phyloP scores from a whole-genome alignment of 2,888 invertebrate genomes.

The Acanthosepion pharaonis region DNA sequence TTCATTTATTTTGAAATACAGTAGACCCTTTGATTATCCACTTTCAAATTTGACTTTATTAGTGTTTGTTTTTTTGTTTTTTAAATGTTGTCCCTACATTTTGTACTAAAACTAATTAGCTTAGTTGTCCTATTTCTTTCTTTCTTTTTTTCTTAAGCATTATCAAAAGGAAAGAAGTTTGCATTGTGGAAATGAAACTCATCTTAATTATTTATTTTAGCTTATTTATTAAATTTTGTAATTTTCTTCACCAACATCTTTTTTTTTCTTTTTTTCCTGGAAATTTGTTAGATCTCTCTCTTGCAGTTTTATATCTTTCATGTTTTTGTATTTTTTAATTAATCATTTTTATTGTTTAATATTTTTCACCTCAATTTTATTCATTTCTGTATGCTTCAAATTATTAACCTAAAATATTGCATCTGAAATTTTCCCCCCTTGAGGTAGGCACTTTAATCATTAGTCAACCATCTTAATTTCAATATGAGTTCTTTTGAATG shows the following conservation, averaged over 20 bases:
- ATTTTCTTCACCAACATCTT: neutral
- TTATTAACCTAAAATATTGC: conserved; percentile 24
- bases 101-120: neutral
- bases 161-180: neutral
- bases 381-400: neutral
- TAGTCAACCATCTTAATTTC: conserved; percentile 25
- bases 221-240: neutral
- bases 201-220: conserved; percentile 24
- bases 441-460: neutral
- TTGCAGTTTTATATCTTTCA: neutral
- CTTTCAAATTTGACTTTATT: too few relatives aligned
- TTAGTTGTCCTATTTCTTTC: neutral
- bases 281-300: neutral
- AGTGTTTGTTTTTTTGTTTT: neutral
- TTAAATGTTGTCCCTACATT: neutral
- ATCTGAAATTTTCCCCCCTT: neutral
- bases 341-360: neutral
- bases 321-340: neutral
- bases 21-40: neutral
- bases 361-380: conserved; percentile 4
- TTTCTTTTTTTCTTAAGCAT: neutral
- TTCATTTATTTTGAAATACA: conserved; percentile 11
- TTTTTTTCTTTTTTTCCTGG: neutral
- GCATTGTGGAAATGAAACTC: too few relatives aligned
- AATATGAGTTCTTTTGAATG: neutral